Conservation (phyloP, 1,140 invertebrate species). For the Pygmarrhopalites habei region DNA sequence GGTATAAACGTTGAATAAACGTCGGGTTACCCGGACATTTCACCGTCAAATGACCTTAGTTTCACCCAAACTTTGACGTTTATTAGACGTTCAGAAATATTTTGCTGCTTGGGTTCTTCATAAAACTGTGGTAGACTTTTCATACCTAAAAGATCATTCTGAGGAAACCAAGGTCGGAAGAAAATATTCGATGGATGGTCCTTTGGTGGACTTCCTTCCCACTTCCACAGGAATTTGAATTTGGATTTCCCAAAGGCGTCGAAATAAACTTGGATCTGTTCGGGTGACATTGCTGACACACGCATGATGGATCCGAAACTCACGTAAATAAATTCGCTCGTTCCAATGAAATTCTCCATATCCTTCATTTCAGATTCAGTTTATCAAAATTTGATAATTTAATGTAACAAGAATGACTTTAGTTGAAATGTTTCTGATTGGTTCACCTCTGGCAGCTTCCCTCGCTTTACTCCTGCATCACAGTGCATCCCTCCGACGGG, state of each 20-base stretch:
- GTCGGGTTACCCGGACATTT: no score
- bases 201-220: constrained; percentile 17
- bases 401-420: no score
- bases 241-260: constrained; percentile 17
- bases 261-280: constrained; percentile 23
- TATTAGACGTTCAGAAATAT: no score
- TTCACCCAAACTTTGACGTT: neutral
- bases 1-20: neutral
- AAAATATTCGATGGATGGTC: constrained; percentile 33
- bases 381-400: no score
- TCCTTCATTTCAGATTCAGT: no score
- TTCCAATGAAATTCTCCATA: constrained; percentile 45
- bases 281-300: constrained; percentile 3
- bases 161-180: constrained; percentile 32
- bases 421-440: no score
- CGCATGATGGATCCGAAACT: constrained; percentile 50
- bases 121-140: no score
- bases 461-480: no score
- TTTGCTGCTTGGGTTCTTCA: no score
- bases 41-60: no score
- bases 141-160: constrained; percentile 37
- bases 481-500: constrained; percentile 55
- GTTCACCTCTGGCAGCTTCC: no score
- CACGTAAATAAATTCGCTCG: constrained; percentile 47
- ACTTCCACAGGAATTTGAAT: constrained; percentile 37